phyloP scores from a whole-genome alignment of 1,140 invertebrate species.

The Plodia interpunctella region DNA sequence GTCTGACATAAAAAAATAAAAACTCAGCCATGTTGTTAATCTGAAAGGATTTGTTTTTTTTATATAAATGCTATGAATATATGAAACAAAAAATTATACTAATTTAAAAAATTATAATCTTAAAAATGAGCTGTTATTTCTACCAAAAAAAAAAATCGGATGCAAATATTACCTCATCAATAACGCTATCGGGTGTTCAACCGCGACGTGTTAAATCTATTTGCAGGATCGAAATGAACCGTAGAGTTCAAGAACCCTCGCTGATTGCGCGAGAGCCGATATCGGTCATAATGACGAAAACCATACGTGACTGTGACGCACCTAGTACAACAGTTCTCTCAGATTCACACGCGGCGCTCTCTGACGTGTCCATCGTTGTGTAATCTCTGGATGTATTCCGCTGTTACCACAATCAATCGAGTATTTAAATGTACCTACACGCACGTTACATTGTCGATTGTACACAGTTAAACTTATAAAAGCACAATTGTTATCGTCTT shows the following conservation, averaged over 20 bases:
- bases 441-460: background rate
- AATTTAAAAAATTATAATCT: too few relatives aligned
- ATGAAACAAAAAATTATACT: too few relatives aligned
- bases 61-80: too few relatives aligned
- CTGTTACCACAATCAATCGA: background rate
- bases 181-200: slow-evolving; percentile 4
- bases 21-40: too few relatives aligned
- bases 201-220: background rate
- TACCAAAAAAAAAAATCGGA: background rate
- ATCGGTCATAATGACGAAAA: slow-evolving; percentile 25
- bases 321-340: background rate
- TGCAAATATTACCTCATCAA: background rate
- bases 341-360: too few relatives aligned
- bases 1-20: too few relatives aligned
- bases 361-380: too few relatives aligned
- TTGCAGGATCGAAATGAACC: background rate
- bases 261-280: slow-evolving; percentile 12
- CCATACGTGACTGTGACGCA: slow-evolving; percentile 15
- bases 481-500: background rate
- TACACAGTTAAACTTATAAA: background rate
- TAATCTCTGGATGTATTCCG: background rate
- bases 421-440: background rate
- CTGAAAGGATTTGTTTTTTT: too few relatives aligned
- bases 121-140: too few relatives aligned
- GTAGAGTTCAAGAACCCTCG: slow-evolving; percentile 14